phyloP scores from a whole-genome alignment of 2,888 invertebrate genomes.

The Leptopilina myrica region DNA sequence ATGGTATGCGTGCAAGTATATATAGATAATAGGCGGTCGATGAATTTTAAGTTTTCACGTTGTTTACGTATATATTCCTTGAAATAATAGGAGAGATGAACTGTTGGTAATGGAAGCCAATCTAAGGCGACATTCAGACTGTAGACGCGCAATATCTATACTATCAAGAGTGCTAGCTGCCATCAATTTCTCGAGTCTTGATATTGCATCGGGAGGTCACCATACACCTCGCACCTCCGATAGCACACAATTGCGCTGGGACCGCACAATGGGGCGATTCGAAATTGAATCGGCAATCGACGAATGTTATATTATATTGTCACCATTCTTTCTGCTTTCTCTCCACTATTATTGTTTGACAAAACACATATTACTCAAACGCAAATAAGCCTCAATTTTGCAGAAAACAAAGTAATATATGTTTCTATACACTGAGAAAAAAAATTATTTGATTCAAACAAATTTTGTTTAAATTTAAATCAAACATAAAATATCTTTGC shows the following conservation, averaged over 20 bases:
- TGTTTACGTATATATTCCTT: neutral
- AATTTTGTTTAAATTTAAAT: no score
- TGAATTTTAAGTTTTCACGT: constrained; percentile 15
- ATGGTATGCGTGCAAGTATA: no score
- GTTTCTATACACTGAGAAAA: no score
- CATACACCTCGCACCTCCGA: constrained; percentile 6
- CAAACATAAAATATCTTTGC: no score
- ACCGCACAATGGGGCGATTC: constrained; percentile 16
- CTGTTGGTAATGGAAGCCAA: constrained; percentile 43
- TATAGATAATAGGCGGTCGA: neutral
- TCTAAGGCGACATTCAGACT: constrained; percentile 20
- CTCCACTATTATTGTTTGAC: neutral
- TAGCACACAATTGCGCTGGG: constrained; percentile 25
- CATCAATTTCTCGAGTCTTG: constrained; percentile 44
- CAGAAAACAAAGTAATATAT: neutral
- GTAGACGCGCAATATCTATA: constrained; percentile 1
- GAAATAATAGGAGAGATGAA: neutral
- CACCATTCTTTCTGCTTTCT: neutral
- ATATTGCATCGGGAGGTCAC: constrained; percentile 41
- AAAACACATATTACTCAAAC: neutral
- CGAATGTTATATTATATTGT: neutral
- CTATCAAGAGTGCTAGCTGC: neutral
- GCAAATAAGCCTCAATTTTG: neutral
- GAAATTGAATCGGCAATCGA: constrained; percentile 26
- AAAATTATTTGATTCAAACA: no score